Evolutionary conservation across 2,888 invertebrate genomes (phyloP).

Genomic region (Zhuqinia jingwanae): DNA sequence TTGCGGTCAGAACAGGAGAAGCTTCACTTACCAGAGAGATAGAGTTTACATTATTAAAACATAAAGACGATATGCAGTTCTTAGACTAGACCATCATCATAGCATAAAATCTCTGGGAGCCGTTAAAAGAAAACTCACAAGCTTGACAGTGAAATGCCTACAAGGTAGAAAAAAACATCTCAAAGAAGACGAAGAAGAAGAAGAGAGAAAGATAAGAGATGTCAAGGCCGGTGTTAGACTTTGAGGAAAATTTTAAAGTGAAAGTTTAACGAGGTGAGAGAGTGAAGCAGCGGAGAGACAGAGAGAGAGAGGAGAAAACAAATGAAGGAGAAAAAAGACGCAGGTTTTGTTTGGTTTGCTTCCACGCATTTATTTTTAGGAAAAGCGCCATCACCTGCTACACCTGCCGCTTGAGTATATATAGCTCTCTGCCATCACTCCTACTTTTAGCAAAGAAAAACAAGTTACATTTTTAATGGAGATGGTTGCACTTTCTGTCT

Average conservation of each 20-base stretch:
- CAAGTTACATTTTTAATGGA: not conserved
- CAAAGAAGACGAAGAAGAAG: no score
- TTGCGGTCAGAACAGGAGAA: not conserved
- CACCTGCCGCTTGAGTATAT: no score
- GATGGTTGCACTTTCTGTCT: not conserved
- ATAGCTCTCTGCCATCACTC: not conserved
- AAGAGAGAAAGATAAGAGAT: not conserved
- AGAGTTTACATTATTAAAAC: not conserved
- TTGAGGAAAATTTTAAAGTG: not conserved
- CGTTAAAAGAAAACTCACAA: not conserved
- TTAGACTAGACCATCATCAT: no score
- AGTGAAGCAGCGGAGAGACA: no score
- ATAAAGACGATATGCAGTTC: no score
- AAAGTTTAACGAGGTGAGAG: conserved; percentile 8
- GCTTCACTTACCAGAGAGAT: no score
- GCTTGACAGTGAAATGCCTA: conserved; percentile 1
- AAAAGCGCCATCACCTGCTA: not conserved
- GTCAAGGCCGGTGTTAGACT: conserved; percentile 46
- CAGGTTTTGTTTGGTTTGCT: no score
- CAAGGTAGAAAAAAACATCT: not conserved
- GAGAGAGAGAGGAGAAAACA: not conserved
- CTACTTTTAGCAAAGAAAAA: not conserved
- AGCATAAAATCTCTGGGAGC: no score
- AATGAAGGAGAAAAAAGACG: not conserved
- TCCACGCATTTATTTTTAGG: no score